A percentile compares a stretch with the other conserved stretches of the same genome.
Conservation (phyloP, 2,888 invertebrate species). For the Abrostola triplasia region DNA sequence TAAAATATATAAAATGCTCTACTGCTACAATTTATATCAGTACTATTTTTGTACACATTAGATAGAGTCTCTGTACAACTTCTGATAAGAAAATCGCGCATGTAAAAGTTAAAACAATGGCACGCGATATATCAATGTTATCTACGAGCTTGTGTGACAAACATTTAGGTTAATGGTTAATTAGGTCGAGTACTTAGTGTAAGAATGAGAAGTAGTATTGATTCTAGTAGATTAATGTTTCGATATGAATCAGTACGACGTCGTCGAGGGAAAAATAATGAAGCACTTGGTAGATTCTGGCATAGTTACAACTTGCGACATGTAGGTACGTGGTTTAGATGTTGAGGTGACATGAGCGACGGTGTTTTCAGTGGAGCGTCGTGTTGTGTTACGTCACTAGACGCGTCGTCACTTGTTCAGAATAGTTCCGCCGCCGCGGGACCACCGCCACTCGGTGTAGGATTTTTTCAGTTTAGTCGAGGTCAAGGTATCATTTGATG, state of each 20-base stretch:
- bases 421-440: constrained; percentile 66
- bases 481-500: constrained; percentile 75
- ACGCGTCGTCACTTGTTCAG: constrained; percentile 73
- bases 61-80: constrained; percentile 44
- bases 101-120: constrained; percentile 71
- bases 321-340: constrained; percentile 57
- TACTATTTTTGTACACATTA: constrained; percentile 43
- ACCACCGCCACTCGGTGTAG: constrained; percentile 59
- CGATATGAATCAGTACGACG: constrained; percentile 39
- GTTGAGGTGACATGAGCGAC: constrained; percentile 61
- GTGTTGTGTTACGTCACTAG: constrained; percentile 70
- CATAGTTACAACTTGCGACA: constrained; percentile 56
- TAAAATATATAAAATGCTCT: constrained; percentile 15
- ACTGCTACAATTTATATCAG: constrained; percentile 18
- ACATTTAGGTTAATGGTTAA: constrained; percentile 81
- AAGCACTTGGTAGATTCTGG: constrained; percentile 47
- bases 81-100: constrained; percentile 67
- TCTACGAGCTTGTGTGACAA: constrained; percentile 67
- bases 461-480: constrained; percentile 71
- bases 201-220: constrained; percentile 68
- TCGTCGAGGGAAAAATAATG: constrained; percentile 43
- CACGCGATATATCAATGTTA: constrained; percentile 72
- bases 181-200: constrained; percentile 74
- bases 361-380: constrained; percentile 58
- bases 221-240: constrained; percentile 53